phyloP scores from a whole-genome alignment of 2,113 vertebrate species.

The Henicopernis longicauda region DNA sequence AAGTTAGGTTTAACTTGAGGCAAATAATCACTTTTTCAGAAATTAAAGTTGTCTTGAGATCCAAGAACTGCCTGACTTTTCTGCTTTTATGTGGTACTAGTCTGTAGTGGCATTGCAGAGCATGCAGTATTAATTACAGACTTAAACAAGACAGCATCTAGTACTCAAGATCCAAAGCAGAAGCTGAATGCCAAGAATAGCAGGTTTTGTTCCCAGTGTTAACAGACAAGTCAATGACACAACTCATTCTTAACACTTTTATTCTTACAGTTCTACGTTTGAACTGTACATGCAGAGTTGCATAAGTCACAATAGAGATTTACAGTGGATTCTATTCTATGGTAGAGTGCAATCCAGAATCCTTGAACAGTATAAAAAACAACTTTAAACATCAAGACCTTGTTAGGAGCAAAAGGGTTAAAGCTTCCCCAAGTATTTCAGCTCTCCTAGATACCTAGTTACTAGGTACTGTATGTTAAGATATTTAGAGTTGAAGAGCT shows the following conservation, averaged over 20 bases:
- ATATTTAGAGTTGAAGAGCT: conserved; percentile 42
- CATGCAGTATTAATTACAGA: rapidly evolving
- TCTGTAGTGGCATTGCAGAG: rapidly evolving
- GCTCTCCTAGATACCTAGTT: conserved; percentile 63
- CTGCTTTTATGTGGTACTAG: rapidly evolving
- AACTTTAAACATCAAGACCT: conserved; percentile 61
- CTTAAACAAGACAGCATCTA: rapidly evolving
- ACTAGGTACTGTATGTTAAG: conserved; percentile 62
- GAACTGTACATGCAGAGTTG: conserved; percentile 74
- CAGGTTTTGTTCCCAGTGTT: rapidly evolving
- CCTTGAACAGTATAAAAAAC: conserved; percentile 63
- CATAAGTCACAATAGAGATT: conserved; percentile 62
- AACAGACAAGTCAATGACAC: not conserved
- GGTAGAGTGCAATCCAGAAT: conserved; percentile 65
- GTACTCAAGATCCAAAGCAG: no score
- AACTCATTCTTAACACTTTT: conserved; percentile 59
- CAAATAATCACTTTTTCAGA: not conserved
- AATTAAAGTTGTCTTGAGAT: rapidly evolving
- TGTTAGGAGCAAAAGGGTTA: conserved; percentile 58
- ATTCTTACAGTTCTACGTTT: conserved; percentile 67
- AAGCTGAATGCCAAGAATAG: rapidly evolving
- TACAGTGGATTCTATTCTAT: conserved; percentile 69
- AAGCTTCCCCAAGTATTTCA: conserved; percentile 51
- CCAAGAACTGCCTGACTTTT: no score
- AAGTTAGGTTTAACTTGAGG: rapidly evolving